Evolutionary conservation across 2,888 invertebrate species (phyloP).

Genomic region (Molanna angustata): DNA sequence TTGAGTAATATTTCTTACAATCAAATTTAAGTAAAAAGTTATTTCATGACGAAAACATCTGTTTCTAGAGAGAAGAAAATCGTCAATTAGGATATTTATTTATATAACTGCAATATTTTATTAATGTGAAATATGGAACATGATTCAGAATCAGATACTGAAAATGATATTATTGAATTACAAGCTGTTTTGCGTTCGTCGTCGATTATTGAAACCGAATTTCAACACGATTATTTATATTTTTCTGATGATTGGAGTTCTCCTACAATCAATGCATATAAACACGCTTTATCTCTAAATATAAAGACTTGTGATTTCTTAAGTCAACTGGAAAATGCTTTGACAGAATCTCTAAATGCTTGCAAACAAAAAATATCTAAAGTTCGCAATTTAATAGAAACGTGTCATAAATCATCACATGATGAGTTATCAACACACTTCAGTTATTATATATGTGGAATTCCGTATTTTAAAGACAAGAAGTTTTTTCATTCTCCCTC

Average conservation of each 20-base stretch:
- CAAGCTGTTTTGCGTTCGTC: constrained; percentile 10
- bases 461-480: constrained; percentile 67
- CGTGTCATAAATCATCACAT: constrained; percentile 17
- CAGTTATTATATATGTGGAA: constrained; percentile 47
- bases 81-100: no score
- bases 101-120: no score
- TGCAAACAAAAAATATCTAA: constrained; percentile 41
- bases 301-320: constrained; percentile 30
- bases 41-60: no score
- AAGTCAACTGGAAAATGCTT: constrained; percentile 40
- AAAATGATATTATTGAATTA: constrained; percentile 17
- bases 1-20: no score
- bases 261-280: neutral
- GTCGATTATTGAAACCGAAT: no score
- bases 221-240: no score
- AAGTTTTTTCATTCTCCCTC: constrained; percentile 44
- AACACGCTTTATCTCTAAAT: neutral
- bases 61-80: no score
- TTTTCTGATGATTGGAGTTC: neutral
- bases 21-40: no score
- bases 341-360: constrained; percentile 40
- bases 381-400: constrained; percentile 34
- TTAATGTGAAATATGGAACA: no score
- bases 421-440: neutral
- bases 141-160: constrained; percentile 14